A percentile compares a stretch with the other conserved stretches of the same genome.
These are phyloP conservation scores for Pipistrellus nathusii DNA, from an alignment of 2,797 vertebrate genomes.

Conservation along the genomic window DNA sequence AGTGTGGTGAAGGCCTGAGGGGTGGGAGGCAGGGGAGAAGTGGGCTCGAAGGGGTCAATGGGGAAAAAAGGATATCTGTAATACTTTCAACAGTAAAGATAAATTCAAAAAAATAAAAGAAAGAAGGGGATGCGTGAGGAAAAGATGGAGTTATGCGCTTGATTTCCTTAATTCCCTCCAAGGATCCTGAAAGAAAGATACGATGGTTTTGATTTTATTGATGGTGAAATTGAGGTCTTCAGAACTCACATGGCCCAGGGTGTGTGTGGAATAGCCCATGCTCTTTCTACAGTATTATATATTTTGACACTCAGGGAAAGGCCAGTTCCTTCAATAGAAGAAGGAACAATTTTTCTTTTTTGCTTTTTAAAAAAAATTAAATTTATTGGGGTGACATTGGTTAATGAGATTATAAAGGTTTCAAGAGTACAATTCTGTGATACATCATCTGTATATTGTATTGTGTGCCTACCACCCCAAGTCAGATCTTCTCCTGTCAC, in stretches of 20 bases:
- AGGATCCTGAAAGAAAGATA: neutral
- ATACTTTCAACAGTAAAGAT: too few species aligned
- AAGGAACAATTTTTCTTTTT: neutral
- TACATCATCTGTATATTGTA: neutral
- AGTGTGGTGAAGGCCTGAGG: too few species aligned
- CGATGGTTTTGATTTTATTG: neutral
- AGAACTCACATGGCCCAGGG: neutral
- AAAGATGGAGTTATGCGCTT: neutral
- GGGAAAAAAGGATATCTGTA: too few species aligned
- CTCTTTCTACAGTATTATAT: neutral
- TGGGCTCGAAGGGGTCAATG: too few species aligned
- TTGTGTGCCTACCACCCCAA: neutral
- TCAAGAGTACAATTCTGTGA: neutral
- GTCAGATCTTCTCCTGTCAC: neutral
- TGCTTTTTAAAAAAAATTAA: neutral
- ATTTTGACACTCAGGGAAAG: neutral
- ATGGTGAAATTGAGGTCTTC: conserved; percentile 14
- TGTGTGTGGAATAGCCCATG: neutral
- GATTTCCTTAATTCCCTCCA: neutral
- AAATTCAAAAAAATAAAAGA: neutral
- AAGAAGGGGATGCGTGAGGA: neutral
- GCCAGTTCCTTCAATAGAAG: neutral
- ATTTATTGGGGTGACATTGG: neutral
- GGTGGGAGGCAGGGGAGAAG: too few species aligned
- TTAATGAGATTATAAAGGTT: neutral